Percentiles rank a stretch among this genome's conserved stretches.
phyloP scores from a whole-genome alignment of 2,113 vertebrate genomes.

The Sisor rabdophorus region DNA sequence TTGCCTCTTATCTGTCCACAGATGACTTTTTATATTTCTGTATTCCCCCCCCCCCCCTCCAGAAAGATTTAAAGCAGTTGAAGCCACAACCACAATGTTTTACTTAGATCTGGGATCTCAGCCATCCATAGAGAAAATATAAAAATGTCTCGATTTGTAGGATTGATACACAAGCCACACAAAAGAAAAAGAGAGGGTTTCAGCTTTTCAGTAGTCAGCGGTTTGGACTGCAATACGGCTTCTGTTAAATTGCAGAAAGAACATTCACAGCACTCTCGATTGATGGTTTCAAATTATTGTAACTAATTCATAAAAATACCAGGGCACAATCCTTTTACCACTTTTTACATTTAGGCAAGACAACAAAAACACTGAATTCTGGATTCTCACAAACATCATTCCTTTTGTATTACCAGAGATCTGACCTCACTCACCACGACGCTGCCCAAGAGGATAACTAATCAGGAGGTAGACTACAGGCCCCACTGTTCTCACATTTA shows the following conservation, averaged over 20 bases:
- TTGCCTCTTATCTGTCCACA: constrained; percentile 4
- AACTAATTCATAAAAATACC: background rate
- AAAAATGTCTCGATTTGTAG: constrained; percentile 33
- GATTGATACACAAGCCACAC: constrained; percentile 32
- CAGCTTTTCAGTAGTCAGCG: constrained; percentile 32
- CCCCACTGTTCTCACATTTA: constrained; percentile 14
- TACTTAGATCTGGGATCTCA: constrained; percentile 37
- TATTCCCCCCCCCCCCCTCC: constrained; percentile 7
- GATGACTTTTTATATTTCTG: constrained; percentile 2
- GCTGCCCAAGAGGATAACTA: background rate
- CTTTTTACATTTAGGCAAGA: background rate
- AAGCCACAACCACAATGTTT: constrained; percentile 46
- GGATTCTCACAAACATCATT: background rate
- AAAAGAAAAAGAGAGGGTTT: constrained; percentile 20
- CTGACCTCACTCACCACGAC: constrained; percentile 16
- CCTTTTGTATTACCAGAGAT: background rate
- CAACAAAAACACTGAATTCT: background rate
- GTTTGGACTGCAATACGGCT: background rate
- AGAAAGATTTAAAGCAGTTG: constrained; percentile 34
- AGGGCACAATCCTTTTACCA: constrained; percentile 9
- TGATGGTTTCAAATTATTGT: background rate
- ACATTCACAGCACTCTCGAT: background rate
- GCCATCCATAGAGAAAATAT: constrained; percentile 36
- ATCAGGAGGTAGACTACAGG: constrained; percentile 1
- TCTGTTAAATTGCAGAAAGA: constrained; percentile 7